phyloP scores from a whole-genome alignment of 1,140 invertebrate species.

The Papilio dardanus region DNA sequence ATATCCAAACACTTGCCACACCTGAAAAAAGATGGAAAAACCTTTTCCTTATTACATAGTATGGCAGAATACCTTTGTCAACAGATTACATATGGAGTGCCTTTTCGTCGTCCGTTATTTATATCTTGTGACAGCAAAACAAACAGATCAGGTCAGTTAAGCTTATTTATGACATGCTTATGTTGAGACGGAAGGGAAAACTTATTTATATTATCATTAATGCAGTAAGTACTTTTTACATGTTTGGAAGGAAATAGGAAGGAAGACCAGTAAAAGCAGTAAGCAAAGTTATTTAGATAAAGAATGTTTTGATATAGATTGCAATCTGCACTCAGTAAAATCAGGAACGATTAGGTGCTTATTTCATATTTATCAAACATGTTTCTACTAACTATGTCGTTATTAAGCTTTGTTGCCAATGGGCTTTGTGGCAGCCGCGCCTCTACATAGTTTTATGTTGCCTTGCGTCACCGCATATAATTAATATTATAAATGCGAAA shows the following conservation, averaged over 20 bases:
- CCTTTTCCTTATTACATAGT: background rate
- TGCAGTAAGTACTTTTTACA: background rate
- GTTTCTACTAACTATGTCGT: too few species aligned
- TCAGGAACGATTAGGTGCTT: too few species aligned
- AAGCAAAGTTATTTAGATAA: background rate
- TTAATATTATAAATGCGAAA: too few species aligned
- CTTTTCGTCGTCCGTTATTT: slow-evolving; percentile 3
- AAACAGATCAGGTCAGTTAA: slow-evolving; percentile 19
- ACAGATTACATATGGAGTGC: slow-evolving; percentile 12
- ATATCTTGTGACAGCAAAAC: background rate
- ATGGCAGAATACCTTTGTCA: slow-evolving; percentile 10
- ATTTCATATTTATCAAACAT: too few species aligned
- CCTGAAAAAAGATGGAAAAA: slow-evolving; percentile 38
- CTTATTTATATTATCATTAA: background rate
- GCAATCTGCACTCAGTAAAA: too few species aligned
- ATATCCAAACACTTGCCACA: slow-evolving; percentile 40
- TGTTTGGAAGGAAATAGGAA: background rate
- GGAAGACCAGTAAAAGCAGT: background rate
- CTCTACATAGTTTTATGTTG: too few species aligned
- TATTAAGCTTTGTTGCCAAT: too few species aligned
- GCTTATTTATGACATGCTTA: slow-evolving; percentile 20
- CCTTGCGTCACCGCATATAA: too few species aligned
- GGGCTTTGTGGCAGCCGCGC: too few species aligned
- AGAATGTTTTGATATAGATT: too few species aligned
- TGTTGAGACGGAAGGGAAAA: background rate